Conservation (phyloP, 2,113 vertebrate species). For the Peromyscus polionotus region DNA sequence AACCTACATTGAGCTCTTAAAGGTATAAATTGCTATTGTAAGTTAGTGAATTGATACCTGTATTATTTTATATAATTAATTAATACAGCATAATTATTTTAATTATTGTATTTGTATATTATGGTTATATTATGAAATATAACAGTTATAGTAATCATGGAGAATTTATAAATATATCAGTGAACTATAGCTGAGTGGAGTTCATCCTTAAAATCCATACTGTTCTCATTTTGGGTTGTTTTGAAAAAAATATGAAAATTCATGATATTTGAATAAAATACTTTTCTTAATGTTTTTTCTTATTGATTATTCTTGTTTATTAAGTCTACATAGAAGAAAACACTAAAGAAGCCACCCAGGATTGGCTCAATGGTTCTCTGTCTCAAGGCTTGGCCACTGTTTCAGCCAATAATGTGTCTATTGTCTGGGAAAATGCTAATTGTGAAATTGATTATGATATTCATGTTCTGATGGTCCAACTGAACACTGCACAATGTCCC, state of each 20-base stretch:
- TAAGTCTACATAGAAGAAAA: conserved; percentile 61
- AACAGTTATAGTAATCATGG: neutral
- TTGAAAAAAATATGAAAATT: conserved; percentile 59
- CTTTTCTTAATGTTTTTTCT: conserved; percentile 7
- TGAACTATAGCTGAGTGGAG: conserved; percentile 1
- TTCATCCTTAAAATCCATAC: conserved; percentile 39
- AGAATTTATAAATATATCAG: neutral
- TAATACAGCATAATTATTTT: conserved; percentile 5
- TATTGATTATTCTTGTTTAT: conserved; percentile 36
- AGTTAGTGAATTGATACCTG: neutral
- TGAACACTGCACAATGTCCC: conserved; percentile 60
- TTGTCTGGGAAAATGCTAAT: conserved; percentile 73
- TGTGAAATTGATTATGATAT: conserved; percentile 64
- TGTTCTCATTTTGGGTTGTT: conserved; percentile 37
- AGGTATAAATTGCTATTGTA: conserved; percentile 35
- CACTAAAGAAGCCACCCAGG: conserved; percentile 65
- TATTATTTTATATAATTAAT: conserved; percentile 37
- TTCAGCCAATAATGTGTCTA: conserved; percentile 57
- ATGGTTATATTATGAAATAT: neutral
- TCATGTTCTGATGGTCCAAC: conserved; percentile 57
- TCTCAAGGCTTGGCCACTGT: conserved; percentile 43
- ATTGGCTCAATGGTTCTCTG: conserved; percentile 62
- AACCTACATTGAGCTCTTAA: conserved; percentile 10
- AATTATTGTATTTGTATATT: neutral
- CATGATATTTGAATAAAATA: conserved; percentile 69